Base-by-base conservation (phyloP, 2,888 invertebrate genomes). In the Coleophora flavipennella region DNA sequence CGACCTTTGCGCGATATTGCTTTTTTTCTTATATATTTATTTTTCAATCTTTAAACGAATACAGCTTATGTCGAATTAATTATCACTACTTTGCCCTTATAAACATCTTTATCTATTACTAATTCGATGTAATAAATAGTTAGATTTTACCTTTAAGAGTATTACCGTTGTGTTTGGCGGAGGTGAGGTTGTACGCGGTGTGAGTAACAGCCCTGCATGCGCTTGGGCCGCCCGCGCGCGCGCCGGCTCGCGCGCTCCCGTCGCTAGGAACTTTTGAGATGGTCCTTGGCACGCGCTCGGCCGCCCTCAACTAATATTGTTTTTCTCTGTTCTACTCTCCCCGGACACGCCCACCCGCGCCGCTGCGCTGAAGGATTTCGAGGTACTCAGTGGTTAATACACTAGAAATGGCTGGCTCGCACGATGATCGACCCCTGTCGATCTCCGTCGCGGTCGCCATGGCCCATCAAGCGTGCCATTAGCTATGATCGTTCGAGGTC, bases 191-290 rank as follows among this genome's bases (percentile, higher is more conserved):
- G 20, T 6, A 20, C 20, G 20, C 20, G 20, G 20, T 20, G 6
- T 6, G 20, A 20, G 20, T 20, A 62, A 57, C 57, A 60, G 65
- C 62, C 66, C 67, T 80, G 79, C 79, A 78, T 78, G 79, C 59
- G 78, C 79, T 78, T 72, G 59, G n/a, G 54, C 11, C 11, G 29
- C 29, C 29, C 8, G 8, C 29, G 46, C 39, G 39, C 31, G 40
- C 40, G 45, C 43, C 38, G 44, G 50, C 51, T 49, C 50, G 47
- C 47, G 48, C 49, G 49, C 48, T 48, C 49, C 51, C 59, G 56
- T 53, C 67, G 66, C 88, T 90, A 90, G 92, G 92, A 92, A 91
- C 92, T 93, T 93, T 93, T 93, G 93, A 93, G 93, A 93, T 93
- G 93, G 93, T 93, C 93, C 93, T 92, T 91, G 91, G 70, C 76